Evolutionary conservation across 2,888 invertebrate genomes (phyloP).

Genomic region (Drosophila atripex): DNA sequence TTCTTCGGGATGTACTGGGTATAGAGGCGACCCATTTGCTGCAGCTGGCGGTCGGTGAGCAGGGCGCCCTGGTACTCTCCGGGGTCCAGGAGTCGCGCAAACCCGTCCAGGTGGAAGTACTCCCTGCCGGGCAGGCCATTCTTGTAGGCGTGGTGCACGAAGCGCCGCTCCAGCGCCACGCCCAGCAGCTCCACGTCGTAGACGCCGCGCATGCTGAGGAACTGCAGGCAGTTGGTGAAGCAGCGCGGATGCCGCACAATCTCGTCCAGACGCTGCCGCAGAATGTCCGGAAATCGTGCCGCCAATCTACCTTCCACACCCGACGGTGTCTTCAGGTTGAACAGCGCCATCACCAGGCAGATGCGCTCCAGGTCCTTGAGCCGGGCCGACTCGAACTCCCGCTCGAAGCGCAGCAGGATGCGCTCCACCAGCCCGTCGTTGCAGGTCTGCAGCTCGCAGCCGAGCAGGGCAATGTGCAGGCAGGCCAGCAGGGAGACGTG

Average conservation of each 20-base stretch:
- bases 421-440: conserved; percentile 84
- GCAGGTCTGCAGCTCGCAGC: conserved; percentile 85
- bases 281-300: conserved; percentile 83
- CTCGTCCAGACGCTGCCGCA: conserved; percentile 86
- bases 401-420: conserved; percentile 85
- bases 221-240: conserved; percentile 87
- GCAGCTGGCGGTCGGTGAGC: conserved; percentile 84
- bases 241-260: conserved; percentile 86
- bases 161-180: conserved; percentile 85
- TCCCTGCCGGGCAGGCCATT: conserved; percentile 85
- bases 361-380: conserved; percentile 91
- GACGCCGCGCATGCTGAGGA: conserved; percentile 85
- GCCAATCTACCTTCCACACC: conserved; percentile 84
- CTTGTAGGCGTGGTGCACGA: conserved; percentile 86
- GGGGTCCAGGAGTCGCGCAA: conserved; percentile 81
- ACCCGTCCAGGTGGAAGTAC: conserved; percentile 87
- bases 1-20: conserved; percentile 86
- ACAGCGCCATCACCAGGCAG: conserved; percentile 86
- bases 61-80: conserved; percentile 85
- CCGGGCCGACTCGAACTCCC: conserved; percentile 85
- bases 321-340: conserved; percentile 86
- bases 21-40: conserved; percentile 86
- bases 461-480: conserved; percentile 88
- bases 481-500: conserved; percentile 87
- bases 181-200: conserved; percentile 87